A percentile compares a stretch with the other conserved stretches of the same genome.
phyloP scores from a whole-genome alignment of 2,888 invertebrate genomes.

The Drosophila putrida region DNA sequence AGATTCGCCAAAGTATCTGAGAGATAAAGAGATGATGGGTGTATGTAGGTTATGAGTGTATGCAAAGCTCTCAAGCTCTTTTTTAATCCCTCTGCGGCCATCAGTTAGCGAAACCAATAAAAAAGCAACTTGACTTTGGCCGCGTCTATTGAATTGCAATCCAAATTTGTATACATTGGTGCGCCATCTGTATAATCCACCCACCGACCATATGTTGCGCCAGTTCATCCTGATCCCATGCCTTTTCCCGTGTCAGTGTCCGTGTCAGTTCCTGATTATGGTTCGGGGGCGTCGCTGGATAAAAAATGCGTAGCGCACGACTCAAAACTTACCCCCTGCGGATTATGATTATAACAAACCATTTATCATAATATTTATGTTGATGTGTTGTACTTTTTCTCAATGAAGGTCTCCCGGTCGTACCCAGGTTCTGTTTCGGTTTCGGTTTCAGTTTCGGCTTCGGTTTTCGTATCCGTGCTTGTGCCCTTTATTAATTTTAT shows the following conservation, averaged over 20 bases:
- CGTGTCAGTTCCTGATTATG: slow-evolving; percentile 32
- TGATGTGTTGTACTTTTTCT: slow-evolving; percentile 84
- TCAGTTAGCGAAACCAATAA: slow-evolving; percentile 69
- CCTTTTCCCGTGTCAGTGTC: slow-evolving; percentile 16
- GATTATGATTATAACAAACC: slow-evolving; percentile 84
- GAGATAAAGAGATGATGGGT: slow-evolving; percentile 26
- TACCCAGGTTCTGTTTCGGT: slow-evolving; percentile 29
- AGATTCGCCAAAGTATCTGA: slow-evolving; percentile 58
- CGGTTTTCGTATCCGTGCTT: slow-evolving; percentile 39
- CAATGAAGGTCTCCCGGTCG: slow-evolving; percentile 75
- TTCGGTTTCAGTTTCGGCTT: slow-evolving; percentile 30
- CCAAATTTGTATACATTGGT: slow-evolving; percentile 55
- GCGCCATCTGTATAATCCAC: slow-evolving; percentile 82
- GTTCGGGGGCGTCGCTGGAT: slow-evolving; percentile 54
- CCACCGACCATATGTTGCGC: slow-evolving; percentile 83
- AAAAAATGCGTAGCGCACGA: slow-evolving; percentile 73
- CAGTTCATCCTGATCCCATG: slow-evolving; percentile 49
- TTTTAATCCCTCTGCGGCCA: slow-evolving; percentile 55
- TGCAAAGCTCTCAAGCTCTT: slow-evolving; percentile 30
- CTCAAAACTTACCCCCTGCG: slow-evolving; percentile 84
- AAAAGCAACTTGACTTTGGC: slow-evolving; percentile 65
- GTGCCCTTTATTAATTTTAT: slow-evolving; percentile 84
- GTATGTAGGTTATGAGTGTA: slow-evolving; percentile 14
- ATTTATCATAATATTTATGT: slow-evolving; percentile 85
- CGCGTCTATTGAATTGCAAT: slow-evolving; percentile 68